A percentile compares a stretch with the other conserved stretches of the same genome.
phyloP scores from a whole-genome alignment of 2,113 vertebrate species.

The Cathartes aura region DNA sequence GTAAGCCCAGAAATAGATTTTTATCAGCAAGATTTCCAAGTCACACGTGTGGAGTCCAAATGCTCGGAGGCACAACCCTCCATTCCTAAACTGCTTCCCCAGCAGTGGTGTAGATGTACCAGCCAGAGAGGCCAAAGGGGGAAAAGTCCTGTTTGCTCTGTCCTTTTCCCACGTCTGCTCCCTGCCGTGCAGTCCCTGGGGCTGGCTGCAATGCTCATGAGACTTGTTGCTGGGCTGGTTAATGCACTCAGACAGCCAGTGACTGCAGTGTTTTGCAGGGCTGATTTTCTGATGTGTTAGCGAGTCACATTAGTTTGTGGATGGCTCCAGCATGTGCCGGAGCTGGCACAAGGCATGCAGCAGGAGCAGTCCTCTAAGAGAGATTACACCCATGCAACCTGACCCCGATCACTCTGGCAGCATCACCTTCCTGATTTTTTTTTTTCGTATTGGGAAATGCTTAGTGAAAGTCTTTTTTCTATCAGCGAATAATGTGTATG shows the following conservation, averaged over 20 bases:
- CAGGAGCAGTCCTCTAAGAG: not conserved
- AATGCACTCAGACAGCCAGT: not conserved
- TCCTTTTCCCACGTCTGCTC: not conserved
- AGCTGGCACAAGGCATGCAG: not conserved
- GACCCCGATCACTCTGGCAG: not conserved
- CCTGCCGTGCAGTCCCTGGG: fast-evolving
- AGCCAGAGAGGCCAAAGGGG: not conserved
- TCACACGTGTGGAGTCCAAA: not conserved
- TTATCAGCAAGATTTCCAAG: not conserved
- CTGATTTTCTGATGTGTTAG: not conserved
- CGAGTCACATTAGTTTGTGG: not conserved
- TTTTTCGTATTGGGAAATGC: not conserved
- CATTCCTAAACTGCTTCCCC: not conserved
- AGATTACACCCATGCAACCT: not conserved
- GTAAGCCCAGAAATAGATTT: not conserved
- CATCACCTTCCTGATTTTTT: not conserved
- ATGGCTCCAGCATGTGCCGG: not conserved
- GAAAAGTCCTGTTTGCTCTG: constrained; percentile 33
- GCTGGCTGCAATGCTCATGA: not conserved
- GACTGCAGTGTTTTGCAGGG: not conserved
- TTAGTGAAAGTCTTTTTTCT: not conserved
- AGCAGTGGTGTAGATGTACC: not conserved
- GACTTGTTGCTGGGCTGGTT: not conserved
- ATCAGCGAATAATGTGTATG: not conserved
- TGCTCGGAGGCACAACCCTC: not conserved